Conservation (phyloP, 2,113 vertebrate genomes). For the Cochlearius cochlearius region DNA sequence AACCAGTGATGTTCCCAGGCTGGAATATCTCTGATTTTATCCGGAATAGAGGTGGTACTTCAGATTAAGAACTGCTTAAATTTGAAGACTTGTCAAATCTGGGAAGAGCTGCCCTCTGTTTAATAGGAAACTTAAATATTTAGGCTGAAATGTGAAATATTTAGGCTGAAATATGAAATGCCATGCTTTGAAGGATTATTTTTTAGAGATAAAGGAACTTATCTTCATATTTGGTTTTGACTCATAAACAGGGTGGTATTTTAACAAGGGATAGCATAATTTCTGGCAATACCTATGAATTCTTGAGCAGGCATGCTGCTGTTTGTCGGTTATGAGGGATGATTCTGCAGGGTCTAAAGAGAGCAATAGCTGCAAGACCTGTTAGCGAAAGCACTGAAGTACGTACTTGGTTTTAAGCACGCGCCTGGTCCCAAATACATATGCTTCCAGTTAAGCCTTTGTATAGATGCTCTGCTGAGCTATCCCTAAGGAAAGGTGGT, state of each 20-base stretch:
- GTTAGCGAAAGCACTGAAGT: background rate
- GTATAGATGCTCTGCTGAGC: background rate
- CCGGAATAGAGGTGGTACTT: background rate
- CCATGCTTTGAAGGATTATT: background rate
- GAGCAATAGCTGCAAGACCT: background rate
- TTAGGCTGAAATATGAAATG: constrained; percentile 25
- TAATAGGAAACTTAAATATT: constrained; percentile 43
- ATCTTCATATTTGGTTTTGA: background rate
- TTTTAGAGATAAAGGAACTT: constrained; percentile 39
- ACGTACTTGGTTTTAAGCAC: background rate
- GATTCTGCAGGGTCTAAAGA: background rate
- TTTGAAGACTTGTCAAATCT: background rate
- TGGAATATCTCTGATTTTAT: background rate
- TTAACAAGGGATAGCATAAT: background rate
- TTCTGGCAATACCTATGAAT: constrained; percentile 9
- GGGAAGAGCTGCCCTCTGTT: background rate
- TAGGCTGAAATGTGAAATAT: constrained; percentile 37
- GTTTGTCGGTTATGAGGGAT: background rate
- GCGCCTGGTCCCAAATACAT: background rate
- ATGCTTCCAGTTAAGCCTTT: background rate
- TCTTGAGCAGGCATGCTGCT: constrained; percentile 7
- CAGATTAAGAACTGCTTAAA: background rate
- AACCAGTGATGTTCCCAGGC: background rate
- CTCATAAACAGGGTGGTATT: background rate
- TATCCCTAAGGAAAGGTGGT: background rate